A percentile compares a stretch with the other conserved stretches of the same genome.
Conservation (phyloP, 1,140 invertebrate species). For the Agrilus planipennis region DNA sequence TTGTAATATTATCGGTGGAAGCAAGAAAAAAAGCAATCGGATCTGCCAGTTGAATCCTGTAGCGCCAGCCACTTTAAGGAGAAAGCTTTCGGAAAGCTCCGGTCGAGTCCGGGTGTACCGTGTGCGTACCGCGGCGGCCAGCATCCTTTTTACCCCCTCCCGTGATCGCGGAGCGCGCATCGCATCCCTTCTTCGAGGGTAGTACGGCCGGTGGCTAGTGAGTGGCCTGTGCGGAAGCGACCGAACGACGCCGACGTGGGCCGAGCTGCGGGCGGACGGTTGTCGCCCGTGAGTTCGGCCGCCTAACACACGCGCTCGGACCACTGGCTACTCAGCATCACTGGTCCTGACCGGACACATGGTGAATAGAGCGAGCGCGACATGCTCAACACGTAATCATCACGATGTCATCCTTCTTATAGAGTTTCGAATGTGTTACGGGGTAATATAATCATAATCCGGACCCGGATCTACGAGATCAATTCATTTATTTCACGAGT, state of each 20-base stretch:
- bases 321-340: constrained; percentile 33
- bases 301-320: constrained; percentile 33
- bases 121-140: constrained; percentile 20
- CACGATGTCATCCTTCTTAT: too few relatives aligned
- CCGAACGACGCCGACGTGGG: constrained; percentile 17
- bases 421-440: too few relatives aligned
- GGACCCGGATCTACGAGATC: too few relatives aligned
- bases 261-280: constrained; percentile 22
- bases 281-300: constrained; percentile 25
- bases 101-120: constrained; percentile 20
- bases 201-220: constrained; percentile 31
- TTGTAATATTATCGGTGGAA: too few relatives aligned
- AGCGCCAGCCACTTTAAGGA: too few relatives aligned
- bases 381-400: too few relatives aligned
- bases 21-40: too few relatives aligned
- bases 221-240: constrained; percentile 25
- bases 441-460: too few relatives aligned
- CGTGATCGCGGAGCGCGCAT: constrained; percentile 17
- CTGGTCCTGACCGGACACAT: constrained; percentile 21
- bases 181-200: constrained; percentile 28
- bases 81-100: constrained; percentile 10
- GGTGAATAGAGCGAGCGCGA: constrained; percentile 11
- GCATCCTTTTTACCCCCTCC: constrained; percentile 20
- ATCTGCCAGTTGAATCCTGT: too few relatives aligned
- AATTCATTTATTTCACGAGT: too few relatives aligned